phyloP scores from a whole-genome alignment of 2,797 vertebrate species.

The Fratercula arctica region DNA sequence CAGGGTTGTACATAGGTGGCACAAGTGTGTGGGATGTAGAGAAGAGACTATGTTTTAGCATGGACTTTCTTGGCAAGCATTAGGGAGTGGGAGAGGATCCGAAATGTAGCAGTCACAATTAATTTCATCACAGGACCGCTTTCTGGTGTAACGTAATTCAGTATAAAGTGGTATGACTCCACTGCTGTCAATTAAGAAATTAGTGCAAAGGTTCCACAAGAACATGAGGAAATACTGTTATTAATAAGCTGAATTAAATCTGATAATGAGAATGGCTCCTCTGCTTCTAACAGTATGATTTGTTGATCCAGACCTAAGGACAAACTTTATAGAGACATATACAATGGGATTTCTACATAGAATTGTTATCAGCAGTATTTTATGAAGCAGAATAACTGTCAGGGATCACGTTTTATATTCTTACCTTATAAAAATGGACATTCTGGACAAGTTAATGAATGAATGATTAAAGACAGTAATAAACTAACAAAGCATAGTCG shows the following conservation, averaged over 20 bases:
- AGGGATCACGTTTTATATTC: neutral
- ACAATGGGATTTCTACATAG: neutral
- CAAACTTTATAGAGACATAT: neutral
- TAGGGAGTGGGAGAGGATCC: neutral
- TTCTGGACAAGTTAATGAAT: constrained; percentile 7
- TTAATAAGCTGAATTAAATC: neutral
- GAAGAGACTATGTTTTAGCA: neutral
- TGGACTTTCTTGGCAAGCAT: neutral
- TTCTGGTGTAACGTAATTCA: neutral
- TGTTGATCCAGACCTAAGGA: neutral
- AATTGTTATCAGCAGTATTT: constrained; percentile 14
- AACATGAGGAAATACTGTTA: neutral
- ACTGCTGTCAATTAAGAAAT: neutral
- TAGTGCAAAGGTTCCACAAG: neutral
- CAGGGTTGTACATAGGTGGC: neutral
- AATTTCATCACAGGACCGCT: neutral
- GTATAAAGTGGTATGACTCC: neutral
- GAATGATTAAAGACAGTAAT: constrained; percentile 32
- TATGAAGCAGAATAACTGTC: neutral
- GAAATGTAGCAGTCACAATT: neutral
- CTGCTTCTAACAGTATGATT: neutral
- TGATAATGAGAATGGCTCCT: neutral
- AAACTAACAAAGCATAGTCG: neutral
- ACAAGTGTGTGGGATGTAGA: neutral
- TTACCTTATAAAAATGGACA: constrained; percentile 4